These are phyloP conservation scores for Tympanoctomys barrerae DNA, from an alignment of 2,797 vertebrate genomes.

Conservation along the genomic window DNA sequence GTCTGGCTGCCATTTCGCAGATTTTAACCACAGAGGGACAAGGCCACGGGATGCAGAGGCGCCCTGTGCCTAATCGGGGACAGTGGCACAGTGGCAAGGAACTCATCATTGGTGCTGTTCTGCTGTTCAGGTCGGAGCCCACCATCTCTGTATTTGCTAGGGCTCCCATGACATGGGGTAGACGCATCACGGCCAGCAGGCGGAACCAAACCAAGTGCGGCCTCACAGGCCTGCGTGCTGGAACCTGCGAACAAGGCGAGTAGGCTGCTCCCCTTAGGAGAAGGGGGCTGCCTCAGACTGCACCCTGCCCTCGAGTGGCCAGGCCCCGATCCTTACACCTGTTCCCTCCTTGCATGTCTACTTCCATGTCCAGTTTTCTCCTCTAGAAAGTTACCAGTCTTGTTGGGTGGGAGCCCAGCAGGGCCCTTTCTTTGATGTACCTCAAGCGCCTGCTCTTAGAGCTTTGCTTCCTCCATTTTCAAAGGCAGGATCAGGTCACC, in stretches of 20 bases:
- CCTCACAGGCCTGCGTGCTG: not conserved
- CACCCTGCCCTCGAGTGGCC: not conserved
- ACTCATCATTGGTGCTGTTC: not conserved
- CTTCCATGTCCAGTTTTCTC: not conserved
- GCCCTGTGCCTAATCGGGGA: not conserved
- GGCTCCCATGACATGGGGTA: not conserved
- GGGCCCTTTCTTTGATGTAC: not conserved
- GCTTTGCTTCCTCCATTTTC: not conserved
- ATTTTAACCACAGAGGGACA: not conserved
- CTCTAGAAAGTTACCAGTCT: not conserved
- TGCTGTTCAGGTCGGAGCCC: not conserved
- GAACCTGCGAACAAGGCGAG: not conserved
- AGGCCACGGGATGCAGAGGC: not conserved
- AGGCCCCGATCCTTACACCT: not conserved
- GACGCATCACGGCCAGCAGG: not conserved
- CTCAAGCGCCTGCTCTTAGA: not conserved
- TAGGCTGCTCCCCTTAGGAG: not conserved
- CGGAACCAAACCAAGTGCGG: not conserved
- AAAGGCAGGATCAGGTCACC: not conserved
- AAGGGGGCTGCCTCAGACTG: not conserved
- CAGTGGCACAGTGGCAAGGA: not conserved
- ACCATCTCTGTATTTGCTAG: not conserved
- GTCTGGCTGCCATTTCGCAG: not conserved
- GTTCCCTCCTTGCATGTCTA: not conserved
- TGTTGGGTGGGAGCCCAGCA: not conserved